Percentiles rank a stretch among this genome's conserved stretches.
Evolutionary conservation across 2,113 vertebrate species (phyloP).

Genomic region (Hippocampus mohnikei): DNA sequence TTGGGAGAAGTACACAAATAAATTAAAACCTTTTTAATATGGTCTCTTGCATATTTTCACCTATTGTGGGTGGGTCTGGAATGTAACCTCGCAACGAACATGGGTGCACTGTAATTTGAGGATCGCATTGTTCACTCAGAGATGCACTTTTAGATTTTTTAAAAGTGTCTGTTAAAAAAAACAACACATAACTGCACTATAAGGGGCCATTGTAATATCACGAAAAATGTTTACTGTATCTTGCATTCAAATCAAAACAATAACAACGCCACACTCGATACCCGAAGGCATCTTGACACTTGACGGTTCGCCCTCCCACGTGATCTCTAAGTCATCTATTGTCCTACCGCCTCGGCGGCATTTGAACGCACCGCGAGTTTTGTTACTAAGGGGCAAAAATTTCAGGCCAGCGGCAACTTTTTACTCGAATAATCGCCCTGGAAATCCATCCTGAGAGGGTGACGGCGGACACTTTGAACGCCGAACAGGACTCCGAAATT

Average conservation of each 20-base stretch:
- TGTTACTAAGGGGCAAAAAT: constrained; percentile 33
- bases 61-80: too few relatives aligned
- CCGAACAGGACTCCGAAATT: neutral
- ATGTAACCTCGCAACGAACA: too few relatives aligned
- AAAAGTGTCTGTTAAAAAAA: too few relatives aligned
- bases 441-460: neutral
- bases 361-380: constrained; percentile 48
- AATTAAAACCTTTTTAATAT: too few relatives aligned
- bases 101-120: too few relatives aligned
- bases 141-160: too few relatives aligned
- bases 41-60: too few relatives aligned
- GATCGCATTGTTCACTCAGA: too few relatives aligned
- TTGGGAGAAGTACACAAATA: too few relatives aligned
- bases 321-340: constrained; percentile 42
- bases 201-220: too few relatives aligned
- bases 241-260: neutral
- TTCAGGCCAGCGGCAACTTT: constrained; percentile 33
- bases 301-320: neutral
- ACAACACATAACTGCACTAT: too few relatives aligned
- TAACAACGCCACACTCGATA: neutral
- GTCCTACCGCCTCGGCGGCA: constrained; percentile 8
- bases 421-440: neutral
- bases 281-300: neutral
- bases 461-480: rapidly evolving
- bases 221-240: too few relatives aligned